phyloP scores from a whole-genome alignment of 2,888 invertebrate genomes.

The Brachylomia viminalis region DNA sequence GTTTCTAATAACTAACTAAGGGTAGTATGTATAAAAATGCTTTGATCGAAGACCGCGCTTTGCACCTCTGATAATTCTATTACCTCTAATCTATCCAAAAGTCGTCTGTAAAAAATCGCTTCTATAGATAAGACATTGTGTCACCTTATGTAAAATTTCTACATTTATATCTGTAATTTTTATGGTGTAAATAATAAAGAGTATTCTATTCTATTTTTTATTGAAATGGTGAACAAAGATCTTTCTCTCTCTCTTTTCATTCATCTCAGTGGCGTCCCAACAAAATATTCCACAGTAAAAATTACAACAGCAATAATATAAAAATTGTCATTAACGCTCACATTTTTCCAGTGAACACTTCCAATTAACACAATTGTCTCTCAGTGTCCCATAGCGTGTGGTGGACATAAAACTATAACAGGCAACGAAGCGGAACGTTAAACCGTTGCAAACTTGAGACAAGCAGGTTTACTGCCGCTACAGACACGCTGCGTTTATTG shows the following conservation, averaged over 20 bases:
- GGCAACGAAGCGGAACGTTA: slow-evolving; percentile 66
- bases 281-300: slow-evolving; percentile 21
- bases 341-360: slow-evolving; percentile 46
- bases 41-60: neutral
- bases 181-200: too few relatives aligned
- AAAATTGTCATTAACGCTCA: slow-evolving; percentile 41
- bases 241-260: neutral
- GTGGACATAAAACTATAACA: slow-evolving; percentile 71
- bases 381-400: slow-evolving; percentile 58
- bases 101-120: too few relatives aligned
- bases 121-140: too few relatives aligned
- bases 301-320: slow-evolving; percentile 25
- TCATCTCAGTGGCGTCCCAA: neutral
- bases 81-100: too few relatives aligned
- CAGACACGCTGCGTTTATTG: slow-evolving; percentile 73
- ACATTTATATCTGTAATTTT: too few relatives aligned
- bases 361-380: slow-evolving; percentile 66
- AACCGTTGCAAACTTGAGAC: slow-evolving; percentile 71
- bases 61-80: neutral
- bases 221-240: neutral
- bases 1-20: neutral
- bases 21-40: neutral
- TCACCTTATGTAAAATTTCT: too few relatives aligned
- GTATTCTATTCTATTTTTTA: too few relatives aligned
- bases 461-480: slow-evolving; percentile 71